Evolutionary conservation across 1,140 invertebrate species (phyloP).

Genomic region (Drosophila grimshawi): DNA sequence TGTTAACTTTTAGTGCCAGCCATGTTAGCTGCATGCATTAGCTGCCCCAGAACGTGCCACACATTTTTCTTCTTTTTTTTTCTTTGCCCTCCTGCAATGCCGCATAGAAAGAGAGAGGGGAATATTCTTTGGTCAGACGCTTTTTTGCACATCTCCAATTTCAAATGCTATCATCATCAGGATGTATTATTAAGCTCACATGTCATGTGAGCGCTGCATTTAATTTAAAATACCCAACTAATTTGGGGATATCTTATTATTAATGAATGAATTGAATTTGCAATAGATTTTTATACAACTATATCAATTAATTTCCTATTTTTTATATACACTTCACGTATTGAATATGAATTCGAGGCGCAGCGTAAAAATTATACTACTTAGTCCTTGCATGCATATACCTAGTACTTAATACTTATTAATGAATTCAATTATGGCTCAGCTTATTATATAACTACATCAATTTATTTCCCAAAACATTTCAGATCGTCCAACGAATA

Average conservation of each 20-base stretch:
- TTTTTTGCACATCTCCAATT: slow-evolving; percentile 11
- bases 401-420: no score
- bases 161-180: slow-evolving; percentile 22
- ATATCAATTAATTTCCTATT: no score
- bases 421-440: no score
- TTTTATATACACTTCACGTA: no score
- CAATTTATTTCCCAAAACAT: no score
- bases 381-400: no score
- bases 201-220: not conserved
- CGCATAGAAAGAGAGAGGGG: not conserved
- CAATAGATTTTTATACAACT: no score
- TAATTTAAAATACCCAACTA: not conserved
- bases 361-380: no score
- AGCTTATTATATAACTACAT: no score
- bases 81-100: not conserved
- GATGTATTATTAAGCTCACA: slow-evolving; percentile 19
- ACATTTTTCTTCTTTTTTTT: slow-evolving; percentile 1
- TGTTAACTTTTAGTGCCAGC: slow-evolving; percentile 34
- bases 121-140: not conserved
- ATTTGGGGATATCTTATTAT: not conserved
- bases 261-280: not conserved
- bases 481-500: no score
- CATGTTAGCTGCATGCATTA: slow-evolving; percentile 29
- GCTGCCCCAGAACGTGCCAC: slow-evolving; percentile 4
- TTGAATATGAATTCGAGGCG: no score